These are phyloP conservation scores for Megaceryle alcyon DNA, from an alignment of 2,797 vertebrate species.

Conservation along the genomic window DNA sequence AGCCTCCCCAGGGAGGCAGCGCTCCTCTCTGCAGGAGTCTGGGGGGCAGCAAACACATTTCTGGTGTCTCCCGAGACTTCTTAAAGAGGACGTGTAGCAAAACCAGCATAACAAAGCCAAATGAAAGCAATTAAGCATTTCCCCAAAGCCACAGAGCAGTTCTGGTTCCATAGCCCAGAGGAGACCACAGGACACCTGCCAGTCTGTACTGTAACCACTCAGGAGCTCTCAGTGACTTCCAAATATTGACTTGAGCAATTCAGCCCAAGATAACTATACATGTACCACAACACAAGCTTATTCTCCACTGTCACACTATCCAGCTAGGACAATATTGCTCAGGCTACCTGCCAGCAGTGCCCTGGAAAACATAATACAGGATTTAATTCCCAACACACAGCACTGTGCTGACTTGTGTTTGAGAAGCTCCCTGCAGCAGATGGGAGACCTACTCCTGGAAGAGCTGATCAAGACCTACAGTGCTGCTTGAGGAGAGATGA, in stretches of 20 bases:
- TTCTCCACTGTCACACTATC: background rate
- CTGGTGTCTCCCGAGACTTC: background rate
- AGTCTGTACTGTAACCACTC: background rate
- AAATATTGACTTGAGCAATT: background rate
- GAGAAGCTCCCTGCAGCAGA: background rate
- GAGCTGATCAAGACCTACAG: background rate
- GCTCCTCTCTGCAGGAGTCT: rapidly evolving
- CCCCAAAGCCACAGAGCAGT: background rate
- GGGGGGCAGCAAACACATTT: rapidly evolving
- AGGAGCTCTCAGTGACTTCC: background rate
- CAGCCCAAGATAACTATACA: background rate
- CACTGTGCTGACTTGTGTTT: background rate
- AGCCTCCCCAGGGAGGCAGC: background rate
- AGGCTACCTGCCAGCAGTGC: background rate
- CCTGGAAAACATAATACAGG: background rate
- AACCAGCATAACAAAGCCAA: background rate
- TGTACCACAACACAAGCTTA: background rate
- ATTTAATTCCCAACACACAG: background rate
- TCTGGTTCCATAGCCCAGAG: background rate
- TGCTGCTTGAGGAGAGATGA: background rate
- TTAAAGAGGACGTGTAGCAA: background rate
- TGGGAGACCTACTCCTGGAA: background rate
- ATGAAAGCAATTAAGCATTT: background rate
- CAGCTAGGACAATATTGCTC: background rate
- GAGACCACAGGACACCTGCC: background rate